A percentile compares a stretch with the other conserved stretches of the same genome.
phyloP scores from a whole-genome alignment of 2,888 invertebrate genomes.

The Tupiocoris notatus region DNA sequence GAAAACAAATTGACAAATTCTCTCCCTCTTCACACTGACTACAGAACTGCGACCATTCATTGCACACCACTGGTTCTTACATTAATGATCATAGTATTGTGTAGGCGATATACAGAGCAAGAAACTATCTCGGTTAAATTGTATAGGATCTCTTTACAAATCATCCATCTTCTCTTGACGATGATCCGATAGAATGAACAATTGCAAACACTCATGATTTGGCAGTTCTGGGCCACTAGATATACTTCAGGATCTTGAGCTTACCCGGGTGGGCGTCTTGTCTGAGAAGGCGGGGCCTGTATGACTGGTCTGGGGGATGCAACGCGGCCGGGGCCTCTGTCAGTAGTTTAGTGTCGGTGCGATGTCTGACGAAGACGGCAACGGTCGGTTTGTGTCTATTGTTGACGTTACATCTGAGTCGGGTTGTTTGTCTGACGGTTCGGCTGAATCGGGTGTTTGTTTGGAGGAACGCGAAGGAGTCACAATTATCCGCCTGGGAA shows the following conservation, averaged over 20 bases:
- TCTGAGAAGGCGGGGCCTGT: neutral
- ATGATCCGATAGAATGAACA: too few species aligned
- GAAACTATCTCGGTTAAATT: too few species aligned
- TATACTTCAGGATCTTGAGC: neutral
- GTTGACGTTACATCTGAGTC: constrained; percentile 43
- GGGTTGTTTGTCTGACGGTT: constrained; percentile 40
- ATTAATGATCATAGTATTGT: too few species aligned
- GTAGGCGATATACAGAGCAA: too few species aligned
- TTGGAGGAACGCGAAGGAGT: constrained; percentile 43
- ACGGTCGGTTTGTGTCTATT: constrained; percentile 39
- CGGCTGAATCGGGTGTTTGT: constrained; percentile 43
- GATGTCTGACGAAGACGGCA: constrained; percentile 29
- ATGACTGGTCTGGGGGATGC: neutral
- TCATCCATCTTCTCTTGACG: too few species aligned
- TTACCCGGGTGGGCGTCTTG: neutral
- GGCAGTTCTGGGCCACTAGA: too few species aligned
- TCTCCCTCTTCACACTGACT: too few species aligned
- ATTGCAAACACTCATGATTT: too few species aligned
- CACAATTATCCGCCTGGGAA: constrained; percentile 30
- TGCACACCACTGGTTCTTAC: too few species aligned
- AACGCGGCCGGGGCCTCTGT: neutral
- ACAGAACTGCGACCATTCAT: too few species aligned
- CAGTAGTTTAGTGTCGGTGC: neutral
- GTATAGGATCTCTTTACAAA: too few species aligned
- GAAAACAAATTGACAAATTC: too few species aligned